phyloP scores from a whole-genome alignment of 2,797 vertebrate genomes.

The Lepus townsendii region DNA sequence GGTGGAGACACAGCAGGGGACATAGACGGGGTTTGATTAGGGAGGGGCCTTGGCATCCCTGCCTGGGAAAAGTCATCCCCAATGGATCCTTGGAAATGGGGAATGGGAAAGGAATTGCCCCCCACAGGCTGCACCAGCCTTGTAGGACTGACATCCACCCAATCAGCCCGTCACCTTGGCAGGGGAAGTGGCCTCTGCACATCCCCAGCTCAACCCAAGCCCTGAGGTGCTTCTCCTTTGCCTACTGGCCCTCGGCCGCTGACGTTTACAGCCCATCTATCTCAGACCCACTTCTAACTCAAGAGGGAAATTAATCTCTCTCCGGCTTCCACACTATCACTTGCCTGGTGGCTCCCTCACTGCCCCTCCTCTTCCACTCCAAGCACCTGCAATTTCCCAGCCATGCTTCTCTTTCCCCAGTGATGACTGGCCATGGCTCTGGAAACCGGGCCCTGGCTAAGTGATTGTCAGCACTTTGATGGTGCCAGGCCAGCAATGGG shows the following conservation, averaged over 20 bases:
- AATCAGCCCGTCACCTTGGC: constrained; percentile 87
- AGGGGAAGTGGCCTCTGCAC: constrained; percentile 86
- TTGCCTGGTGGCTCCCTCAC: constrained; percentile 74
- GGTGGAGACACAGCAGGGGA: not conserved
- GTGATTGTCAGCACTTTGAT: constrained; percentile 83
- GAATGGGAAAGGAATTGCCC: not conserved
- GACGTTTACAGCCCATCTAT: constrained; percentile 92
- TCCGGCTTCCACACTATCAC: not conserved
- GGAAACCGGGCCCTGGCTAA: constrained; percentile 81
- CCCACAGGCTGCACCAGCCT: not conserved
- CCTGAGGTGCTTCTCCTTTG: constrained; percentile 89
- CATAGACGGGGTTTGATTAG: not conserved
- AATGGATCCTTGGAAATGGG: not conserved
- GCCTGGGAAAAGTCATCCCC: not conserved
- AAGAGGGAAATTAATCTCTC: constrained; percentile 84
- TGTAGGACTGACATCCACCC: not conserved
- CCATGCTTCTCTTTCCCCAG: constrained; percentile 80
- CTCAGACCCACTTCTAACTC: constrained; percentile 86
- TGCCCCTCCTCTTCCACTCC: constrained; percentile 72
- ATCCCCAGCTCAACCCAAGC: constrained; percentile 90
- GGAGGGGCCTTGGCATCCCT: not conserved
- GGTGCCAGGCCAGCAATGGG: constrained; percentile 4
- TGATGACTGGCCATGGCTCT: constrained; percentile 82
- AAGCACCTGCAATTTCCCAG: constrained; percentile 79
- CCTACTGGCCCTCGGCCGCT: constrained; percentile 88